phyloP scores from a whole-genome alignment of 2,888 invertebrate genomes.

The Eupithecia tripunctaria region DNA sequence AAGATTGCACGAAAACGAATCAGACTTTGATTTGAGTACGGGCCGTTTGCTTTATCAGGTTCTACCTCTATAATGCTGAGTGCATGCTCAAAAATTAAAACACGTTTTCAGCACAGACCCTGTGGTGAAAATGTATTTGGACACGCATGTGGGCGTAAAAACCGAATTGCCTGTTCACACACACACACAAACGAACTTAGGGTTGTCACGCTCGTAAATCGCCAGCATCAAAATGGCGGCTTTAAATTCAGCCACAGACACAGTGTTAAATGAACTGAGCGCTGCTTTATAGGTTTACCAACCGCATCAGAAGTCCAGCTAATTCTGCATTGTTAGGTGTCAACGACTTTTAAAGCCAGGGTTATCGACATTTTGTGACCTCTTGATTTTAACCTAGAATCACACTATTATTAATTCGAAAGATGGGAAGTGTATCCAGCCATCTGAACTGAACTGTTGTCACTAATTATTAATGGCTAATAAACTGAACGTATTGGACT shows the following conservation, averaged over 20 bases:
- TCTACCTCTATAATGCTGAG: too few species aligned
- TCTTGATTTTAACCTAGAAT: background rate
- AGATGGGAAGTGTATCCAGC: background rate
- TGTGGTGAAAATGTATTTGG: background rate
- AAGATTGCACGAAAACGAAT: too few species aligned
- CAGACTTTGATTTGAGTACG: too few species aligned
- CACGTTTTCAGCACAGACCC: background rate
- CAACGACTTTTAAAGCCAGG: constrained; percentile 3
- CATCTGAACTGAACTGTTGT: background rate
- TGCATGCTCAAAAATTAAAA: background rate
- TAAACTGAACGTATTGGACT: background rate
- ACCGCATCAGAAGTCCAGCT: constrained; percentile 22
- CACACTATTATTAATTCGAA: background rate
- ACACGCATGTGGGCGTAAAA: background rate
- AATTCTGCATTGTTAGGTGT: constrained; percentile 15
- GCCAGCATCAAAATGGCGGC: background rate
- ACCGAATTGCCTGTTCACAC: background rate
- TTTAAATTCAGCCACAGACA: constrained; percentile 11
- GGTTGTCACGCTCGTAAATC: constrained; percentile 9
- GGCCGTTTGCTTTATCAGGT: too few species aligned
- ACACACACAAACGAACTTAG: background rate
- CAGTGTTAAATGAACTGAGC: constrained; percentile 30
- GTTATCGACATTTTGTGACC: background rate
- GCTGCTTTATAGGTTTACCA: constrained; percentile 28
- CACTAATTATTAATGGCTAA: background rate